Conservation (phyloP, 1,140 invertebrate species). For the Diplogasteroides magnus region DNA sequence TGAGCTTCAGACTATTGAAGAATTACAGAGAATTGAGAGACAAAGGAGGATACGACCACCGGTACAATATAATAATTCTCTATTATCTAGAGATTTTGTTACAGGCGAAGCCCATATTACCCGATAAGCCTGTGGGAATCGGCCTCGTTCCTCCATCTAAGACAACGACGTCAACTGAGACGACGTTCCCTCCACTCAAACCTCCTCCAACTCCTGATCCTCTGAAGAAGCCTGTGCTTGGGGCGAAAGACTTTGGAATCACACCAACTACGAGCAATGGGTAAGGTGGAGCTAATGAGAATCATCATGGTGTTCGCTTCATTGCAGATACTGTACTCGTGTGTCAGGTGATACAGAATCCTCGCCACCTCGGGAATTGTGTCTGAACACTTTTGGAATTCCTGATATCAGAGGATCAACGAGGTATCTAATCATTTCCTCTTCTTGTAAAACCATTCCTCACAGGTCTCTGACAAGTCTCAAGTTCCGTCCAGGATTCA, state of each 20-base stretch:
- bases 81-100: not conserved
- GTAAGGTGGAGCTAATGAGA: not conserved
- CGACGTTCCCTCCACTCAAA: not conserved
- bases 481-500: constrained; percentile 18
- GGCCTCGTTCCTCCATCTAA: not conserved
- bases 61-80: not conserved
- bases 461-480: constrained; percentile 30
- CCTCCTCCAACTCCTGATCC: not conserved
- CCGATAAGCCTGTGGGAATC: not conserved
- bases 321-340: not conserved
- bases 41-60: constrained; percentile 8
- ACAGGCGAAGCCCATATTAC: not conserved
- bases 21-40: constrained; percentile 12
- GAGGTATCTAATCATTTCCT: constrained; percentile 12
- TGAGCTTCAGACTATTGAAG: constrained; percentile 18
- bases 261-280: not conserved
- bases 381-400: constrained; percentile 27
- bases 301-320: not conserved
- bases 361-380: constrained; percentile 18
- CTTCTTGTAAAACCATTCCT: too few relatives aligned
- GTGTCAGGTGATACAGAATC: constrained; percentile 18
- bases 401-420: constrained; percentile 6
- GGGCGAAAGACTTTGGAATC: constrained; percentile 21
- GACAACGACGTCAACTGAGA: not conserved
- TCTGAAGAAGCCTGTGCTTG: constrained; percentile 10